Evolutionary conservation across 92 coral and sea anemone species (phyloP), one percentile per base, ranked within the genome.

Genomic region (Zoanthus sociatus): DNA sequence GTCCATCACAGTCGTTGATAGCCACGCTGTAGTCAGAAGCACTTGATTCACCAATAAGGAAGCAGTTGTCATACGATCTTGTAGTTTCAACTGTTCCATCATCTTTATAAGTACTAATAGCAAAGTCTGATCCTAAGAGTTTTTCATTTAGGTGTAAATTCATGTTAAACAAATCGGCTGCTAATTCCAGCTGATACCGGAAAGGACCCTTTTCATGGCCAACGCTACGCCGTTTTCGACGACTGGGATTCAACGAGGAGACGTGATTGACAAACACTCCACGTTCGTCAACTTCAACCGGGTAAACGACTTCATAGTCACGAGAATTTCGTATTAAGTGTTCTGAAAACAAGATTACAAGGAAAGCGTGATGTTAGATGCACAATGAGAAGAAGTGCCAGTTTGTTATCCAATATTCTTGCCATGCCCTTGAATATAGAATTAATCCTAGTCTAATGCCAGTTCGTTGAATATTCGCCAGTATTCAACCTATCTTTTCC

Each of bases 1-100:
- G 89, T 78, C 99, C 99, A 82, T 97, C 99, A 82, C 99, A 97
- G 77, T 97, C 99, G 71, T 96, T 97, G 70, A 97, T 92, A 17
- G 99, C 99, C 87, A 93, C 96, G 66, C 92, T 92, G 82, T 83
- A 90, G 48, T 91, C 72, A 21, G 88, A 92, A 21, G 63, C 88
- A 46, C 88, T 74, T 11, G 98, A 88, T 70, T 97, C 95, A 10
- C 99, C 99, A 53, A 97, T 83, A 16, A 97, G 91, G 83, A 93
- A 97, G 71, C 99, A 97, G 73, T 97, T 92, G 46, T 93, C 95
- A 69, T 86, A 89, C 30, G 90, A 69, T 44, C 56, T 79, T 11
- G 88, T 84, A 5, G 81, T 91, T 75, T 96, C 98, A 11, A 95
- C 77, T 21, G 67, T 78, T 37, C 95, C 99, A 70, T 94, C 92